Base-by-base conservation (phyloP, 2,113 vertebrate species). In the Corythoichthys haematopterus region DNA sequence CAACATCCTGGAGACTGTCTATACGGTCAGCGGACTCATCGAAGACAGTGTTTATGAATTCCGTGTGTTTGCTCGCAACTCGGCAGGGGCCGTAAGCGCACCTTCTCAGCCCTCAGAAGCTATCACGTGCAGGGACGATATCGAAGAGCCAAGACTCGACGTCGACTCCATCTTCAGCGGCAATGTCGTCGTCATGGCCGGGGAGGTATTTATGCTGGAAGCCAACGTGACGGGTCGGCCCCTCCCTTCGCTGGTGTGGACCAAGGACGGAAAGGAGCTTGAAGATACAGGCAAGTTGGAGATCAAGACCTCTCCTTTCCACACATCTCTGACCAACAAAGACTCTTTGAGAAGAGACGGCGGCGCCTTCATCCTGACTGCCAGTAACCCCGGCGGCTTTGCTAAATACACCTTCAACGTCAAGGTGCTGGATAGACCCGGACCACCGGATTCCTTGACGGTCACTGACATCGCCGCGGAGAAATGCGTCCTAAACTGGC, bases 41-140 rank as follows among this genome's bases (percentile, higher is more conserved):
- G 97, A 99, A 92, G 95, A 98, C 82, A 87, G 92, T 51, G 92
- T 92, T 37, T 99, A 99, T 88, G 96, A 99, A 87, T 98, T 99
- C 92, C 95, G 94, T 70, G 93, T 99, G 58, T 88, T 94, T 84
- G 96, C 96, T 70, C 95, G 94, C 85, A 99, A 99, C 77, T 95
- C 97, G 74, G 97, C 94, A 28, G 97, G 97, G 48, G 93, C 93
- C 68, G 73, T 95, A 50, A 99, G 97, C 78, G 93, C 94, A 16
- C 95, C 97, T n/a, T 99, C 97, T 69, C 94, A 94, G 76, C 71
- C 94, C 37, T 98, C 97, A 57, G 97, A 97, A 79, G 90, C 91
- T 35, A 94, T 98, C 76, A 96, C 93, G 20, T 98, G 96, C 76
- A 94, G 92, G 89, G 97, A 99, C 86, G 97, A 99, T 14, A 83